A percentile compares a stretch with the other conserved stretches of the same genome.
Evolutionary conservation across 2,888 invertebrate genomes (phyloP).

Genomic region (Ecliptopera silaceata): DNA sequence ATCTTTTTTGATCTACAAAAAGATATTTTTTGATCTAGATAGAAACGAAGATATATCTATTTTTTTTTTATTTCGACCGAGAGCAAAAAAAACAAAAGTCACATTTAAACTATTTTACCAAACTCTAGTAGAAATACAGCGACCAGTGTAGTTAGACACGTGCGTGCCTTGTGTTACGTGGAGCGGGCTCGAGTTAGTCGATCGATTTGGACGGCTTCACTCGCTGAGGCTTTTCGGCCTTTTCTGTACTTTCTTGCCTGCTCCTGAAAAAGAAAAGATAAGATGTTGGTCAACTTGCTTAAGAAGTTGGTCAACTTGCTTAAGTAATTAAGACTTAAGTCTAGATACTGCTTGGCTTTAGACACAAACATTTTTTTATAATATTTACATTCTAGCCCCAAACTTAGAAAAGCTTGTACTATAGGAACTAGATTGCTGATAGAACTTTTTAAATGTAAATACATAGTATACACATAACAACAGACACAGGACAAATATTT

Average conservation of each 20-base stretch:
- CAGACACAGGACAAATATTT: too few species aligned
- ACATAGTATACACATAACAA: too few species aligned
- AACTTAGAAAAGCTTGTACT: too few species aligned
- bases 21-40: too few species aligned
- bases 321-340: too few species aligned
- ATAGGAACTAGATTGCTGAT: too few species aligned
- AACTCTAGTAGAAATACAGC: conserved; percentile 60
- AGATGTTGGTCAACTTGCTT: neutral
- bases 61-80: conserved; percentile 25
- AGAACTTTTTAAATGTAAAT: too few species aligned
- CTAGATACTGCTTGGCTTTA: neutral
- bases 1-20: too few species aligned
- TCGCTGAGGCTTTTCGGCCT: conserved; percentile 61
- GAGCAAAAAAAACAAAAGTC: conserved; percentile 41
- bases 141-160: conserved; percentile 34
- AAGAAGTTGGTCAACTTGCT: too few species aligned
- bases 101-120: conserved; percentile 49
- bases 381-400: too few species aligned
- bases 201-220: conserved; percentile 80
- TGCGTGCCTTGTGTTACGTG: conserved; percentile 19
- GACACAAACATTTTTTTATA: too few species aligned
- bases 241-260: conserved; percentile 72
- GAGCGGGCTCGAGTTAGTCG: conserved; percentile 53
- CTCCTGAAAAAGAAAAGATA: conserved; percentile 52
- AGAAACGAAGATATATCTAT: too few species aligned